Conservation (phyloP, 1,140 invertebrate genomes). For the Oppia nitens region DNA sequence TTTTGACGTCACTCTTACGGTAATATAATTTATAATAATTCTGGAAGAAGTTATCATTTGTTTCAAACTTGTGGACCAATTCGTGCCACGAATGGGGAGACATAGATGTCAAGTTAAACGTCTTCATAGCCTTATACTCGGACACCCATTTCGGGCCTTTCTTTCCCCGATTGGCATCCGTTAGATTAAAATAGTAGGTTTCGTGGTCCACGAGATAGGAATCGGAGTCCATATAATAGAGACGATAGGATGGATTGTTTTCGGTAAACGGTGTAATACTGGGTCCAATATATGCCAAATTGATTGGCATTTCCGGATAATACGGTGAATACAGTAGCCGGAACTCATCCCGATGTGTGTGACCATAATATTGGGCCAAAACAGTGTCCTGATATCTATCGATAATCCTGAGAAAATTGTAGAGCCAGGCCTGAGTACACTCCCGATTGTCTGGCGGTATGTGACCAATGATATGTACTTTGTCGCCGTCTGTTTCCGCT, state of each 20-base stretch:
- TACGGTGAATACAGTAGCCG: slow-evolving; percentile 58
- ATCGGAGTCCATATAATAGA: slow-evolving; percentile 71
- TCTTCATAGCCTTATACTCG: slow-evolving; percentile 61
- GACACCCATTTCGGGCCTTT: slow-evolving; percentile 62
- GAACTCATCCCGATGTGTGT: slow-evolving; percentile 87
- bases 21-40: slow-evolving; percentile 52
- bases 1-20: slow-evolving; percentile 16
- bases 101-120: slow-evolving; percentile 60
- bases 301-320: slow-evolving; percentile 16
- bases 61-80: slow-evolving; percentile 59
- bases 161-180: slow-evolving; percentile 54
- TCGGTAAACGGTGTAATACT: slow-evolving; percentile 77
- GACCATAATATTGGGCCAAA: slow-evolving; percentile 82
- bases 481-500: slow-evolving; percentile 79
- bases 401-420: slow-evolving; percentile 77
- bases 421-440: slow-evolving; percentile 76
- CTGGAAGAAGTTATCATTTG: slow-evolving; percentile 66
- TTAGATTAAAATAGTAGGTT: slow-evolving; percentile 88
- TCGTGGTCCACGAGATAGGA: slow-evolving; percentile 66
- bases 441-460: slow-evolving; percentile 90
- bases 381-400: slow-evolving; percentile 74
- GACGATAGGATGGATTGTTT: slow-evolving; percentile 83
- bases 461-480: slow-evolving; percentile 93
- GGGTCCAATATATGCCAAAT: slow-evolving; percentile 37
- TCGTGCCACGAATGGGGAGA: slow-evolving; percentile 70